These are phyloP conservation scores for Oxygymnocypris stewartii DNA, from an alignment of 2,113 vertebrate genomes.

Conservation along the genomic window DNA sequence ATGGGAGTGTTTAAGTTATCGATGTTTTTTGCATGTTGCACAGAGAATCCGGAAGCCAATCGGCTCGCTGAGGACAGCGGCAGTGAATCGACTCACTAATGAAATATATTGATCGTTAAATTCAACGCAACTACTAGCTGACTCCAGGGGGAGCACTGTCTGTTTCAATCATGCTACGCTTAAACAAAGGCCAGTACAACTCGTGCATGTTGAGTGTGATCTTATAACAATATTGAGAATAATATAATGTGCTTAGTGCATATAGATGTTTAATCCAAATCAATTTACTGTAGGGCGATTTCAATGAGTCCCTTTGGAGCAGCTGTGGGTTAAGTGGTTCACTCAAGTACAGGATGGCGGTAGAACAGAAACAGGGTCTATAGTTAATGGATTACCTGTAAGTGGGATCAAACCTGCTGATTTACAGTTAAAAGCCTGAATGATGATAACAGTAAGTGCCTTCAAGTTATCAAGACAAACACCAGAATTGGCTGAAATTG, in stretches of 20 bases:
- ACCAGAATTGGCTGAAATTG: not conserved
- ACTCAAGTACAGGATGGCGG: not conserved
- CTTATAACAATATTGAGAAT: conserved; percentile 24
- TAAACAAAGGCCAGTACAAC: not conserved
- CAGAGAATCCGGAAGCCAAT: not conserved
- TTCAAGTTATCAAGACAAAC: not conserved
- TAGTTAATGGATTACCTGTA: conserved; percentile 25
- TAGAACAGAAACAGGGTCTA: conserved; percentile 6
- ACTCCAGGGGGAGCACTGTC: conserved; percentile 4
- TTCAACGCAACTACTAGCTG: conserved; percentile 4
- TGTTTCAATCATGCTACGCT: conserved; percentile 25
- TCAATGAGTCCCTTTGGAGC: not conserved
- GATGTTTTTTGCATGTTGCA: conserved; percentile 29
- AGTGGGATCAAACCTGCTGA: conserved; percentile 29
- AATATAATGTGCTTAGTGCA: not conserved
- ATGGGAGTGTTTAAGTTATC: conserved; percentile 18
- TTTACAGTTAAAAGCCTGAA: conserved; percentile 1
- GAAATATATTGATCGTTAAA: conserved; percentile 50
- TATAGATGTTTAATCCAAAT: conserved; percentile 6
- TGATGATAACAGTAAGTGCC: not conserved
- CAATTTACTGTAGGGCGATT: conserved; percentile 5
- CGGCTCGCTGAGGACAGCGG: not conserved
- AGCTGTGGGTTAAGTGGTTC: conserved; percentile 13
- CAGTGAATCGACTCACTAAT: conserved; percentile 42
- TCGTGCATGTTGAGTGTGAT: not conserved